A percentile compares a stretch with the other conserved stretches of the same genome.
Evolutionary conservation across 2,888 invertebrate species (phyloP).

Genomic region (Corbicula japonica): DNA sequence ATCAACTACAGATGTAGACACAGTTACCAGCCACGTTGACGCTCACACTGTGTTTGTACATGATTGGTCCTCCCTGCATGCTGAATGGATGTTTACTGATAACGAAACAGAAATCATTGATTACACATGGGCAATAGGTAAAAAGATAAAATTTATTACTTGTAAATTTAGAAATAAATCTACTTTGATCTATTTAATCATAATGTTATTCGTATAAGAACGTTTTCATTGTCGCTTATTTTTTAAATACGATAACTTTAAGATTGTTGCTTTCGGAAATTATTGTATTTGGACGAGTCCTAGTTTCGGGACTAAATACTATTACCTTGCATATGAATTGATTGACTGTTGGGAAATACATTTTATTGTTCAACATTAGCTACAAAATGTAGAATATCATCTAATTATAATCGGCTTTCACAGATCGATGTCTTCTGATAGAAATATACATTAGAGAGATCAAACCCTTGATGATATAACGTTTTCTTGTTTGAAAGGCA

Average conservation of each 20-base stretch:
- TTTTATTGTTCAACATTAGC: neutral
- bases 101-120: constrained; percentile 57
- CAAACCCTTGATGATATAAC: too few species aligned
- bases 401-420: neutral
- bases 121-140: constrained; percentile 71
- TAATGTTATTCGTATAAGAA: neutral
- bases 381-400: neutral
- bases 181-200: neutral
- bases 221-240: neutral
- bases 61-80: constrained; percentile 65
- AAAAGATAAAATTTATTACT: constrained; percentile 4
- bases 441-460: neutral
- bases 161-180: neutral
- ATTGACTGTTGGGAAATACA: too few species aligned
- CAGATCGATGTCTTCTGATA: neutral
- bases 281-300: neutral
- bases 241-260: neutral
- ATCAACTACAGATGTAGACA: neutral
- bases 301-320: neutral
- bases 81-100: constrained; percentile 65
- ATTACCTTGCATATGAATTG: too few species aligned
- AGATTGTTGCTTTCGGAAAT: neutral
- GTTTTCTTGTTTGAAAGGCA: too few species aligned
- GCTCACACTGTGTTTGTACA: constrained; percentile 60
- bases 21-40: constrained; percentile 20